A percentile compares a stretch with the other conserved stretches of the same genome.
Evolutionary conservation across 2,113 vertebrate species (phyloP).

Genomic region (pig (Sus scrofa)): T2T-Sscrofa CM000818.6:130296001-130296500

Average conservation of each 20-base stretch:
- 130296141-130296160: background rate
- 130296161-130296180: background rate
- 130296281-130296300: background rate
- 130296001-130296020: constrained; percentile 48
- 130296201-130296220: background rate
- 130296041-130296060: background rate
- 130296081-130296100: background rate
- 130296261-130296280: background rate
- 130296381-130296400: background rate
- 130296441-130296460: background rate
- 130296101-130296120: background rate
- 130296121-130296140: constrained; percentile 34
- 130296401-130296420: background rate
- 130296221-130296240: background rate
- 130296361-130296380: background rate
- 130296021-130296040: constrained; percentile 34
- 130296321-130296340: background rate
- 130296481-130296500: background rate
- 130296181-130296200: background rate
- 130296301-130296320: background rate
- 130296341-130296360: background rate
- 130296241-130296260: background rate
- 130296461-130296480: background rate
- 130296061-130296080: background rate
- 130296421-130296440: background rate